These are phyloP conservation scores for Oceanodroma tethys DNA, from an alignment of 2,113 vertebrate genomes.

Conservation along the genomic window DNA sequence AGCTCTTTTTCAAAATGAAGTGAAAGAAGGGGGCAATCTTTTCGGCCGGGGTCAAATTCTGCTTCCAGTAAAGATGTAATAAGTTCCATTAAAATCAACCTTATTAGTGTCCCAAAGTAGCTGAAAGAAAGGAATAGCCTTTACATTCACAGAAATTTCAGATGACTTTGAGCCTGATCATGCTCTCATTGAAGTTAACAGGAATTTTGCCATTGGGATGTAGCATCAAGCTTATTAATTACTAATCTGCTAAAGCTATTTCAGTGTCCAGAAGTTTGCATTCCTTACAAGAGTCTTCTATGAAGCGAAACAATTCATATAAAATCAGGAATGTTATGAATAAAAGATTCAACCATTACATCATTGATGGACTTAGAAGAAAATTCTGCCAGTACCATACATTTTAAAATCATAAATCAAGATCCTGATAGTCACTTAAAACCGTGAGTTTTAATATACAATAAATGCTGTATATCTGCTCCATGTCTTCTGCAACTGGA, in stretches of 20 bases:
- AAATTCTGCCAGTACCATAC: background rate
- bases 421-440: background rate
- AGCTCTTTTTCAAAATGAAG: conserved; percentile 59
- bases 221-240: background rate
- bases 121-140: conserved; percentile 42
- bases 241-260: background rate
- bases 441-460: background rate
- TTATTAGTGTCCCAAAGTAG: conserved; percentile 44
- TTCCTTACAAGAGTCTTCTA: background rate
- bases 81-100: conserved; percentile 61
- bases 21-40: conserved; percentile 48
- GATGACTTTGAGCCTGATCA: conserved; percentile 1
- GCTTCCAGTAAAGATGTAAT: conserved; percentile 61
- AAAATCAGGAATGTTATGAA: background rate
- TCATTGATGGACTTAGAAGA: background rate
- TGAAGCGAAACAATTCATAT: background rate
- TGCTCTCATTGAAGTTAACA: background rate
- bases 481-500: background rate
- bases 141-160: conserved; percentile 32
- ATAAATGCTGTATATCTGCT: background rate
- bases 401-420: background rate
- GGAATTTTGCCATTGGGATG: background rate
- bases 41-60: conserved; percentile 63
- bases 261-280: background rate
- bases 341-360: background rate